Evolutionary conservation across 2,113 vertebrate species (phyloP).

Genomic region (Passer montanus): DNA sequence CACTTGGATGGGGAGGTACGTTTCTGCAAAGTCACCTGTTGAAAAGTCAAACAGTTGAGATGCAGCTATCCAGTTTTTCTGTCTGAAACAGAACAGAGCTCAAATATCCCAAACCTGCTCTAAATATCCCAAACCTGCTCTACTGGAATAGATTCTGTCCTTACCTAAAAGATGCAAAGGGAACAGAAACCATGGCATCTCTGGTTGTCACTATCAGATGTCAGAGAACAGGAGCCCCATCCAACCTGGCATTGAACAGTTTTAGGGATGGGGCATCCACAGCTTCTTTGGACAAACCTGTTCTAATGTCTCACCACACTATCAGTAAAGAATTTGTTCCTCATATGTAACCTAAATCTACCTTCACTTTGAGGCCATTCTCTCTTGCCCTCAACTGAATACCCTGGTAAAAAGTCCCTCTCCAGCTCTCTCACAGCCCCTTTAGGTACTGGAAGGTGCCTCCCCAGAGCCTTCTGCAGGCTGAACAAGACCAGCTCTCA

Average conservation of each 20-base stretch:
- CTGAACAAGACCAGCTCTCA: neutral
- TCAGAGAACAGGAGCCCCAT: neutral
- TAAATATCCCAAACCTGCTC: neutral
- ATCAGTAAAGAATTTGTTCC: neutral
- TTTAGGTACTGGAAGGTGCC: neutral
- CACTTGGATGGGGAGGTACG: constrained; percentile 91
- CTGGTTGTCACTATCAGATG: neutral
- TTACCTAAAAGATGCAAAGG: neutral
- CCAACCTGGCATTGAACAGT: neutral
- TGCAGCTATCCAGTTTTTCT: neutral
- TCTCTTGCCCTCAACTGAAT: neutral
- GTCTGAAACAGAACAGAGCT: neutral
- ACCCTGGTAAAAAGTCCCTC: neutral
- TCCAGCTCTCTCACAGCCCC: neutral
- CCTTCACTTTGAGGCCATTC: neutral
- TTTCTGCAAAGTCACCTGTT: neutral
- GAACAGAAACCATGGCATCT: neutral
- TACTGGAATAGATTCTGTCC: neutral
- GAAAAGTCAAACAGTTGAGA: neutral
- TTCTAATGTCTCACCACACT: neutral
- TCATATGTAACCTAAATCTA: neutral
- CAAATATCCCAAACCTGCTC: neutral
- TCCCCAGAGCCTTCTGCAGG: neutral
- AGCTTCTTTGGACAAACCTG: neutral
- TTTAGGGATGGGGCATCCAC: neutral